phyloP scores from a whole-genome alignment of 2,888 invertebrate genomes.

The Nudaria mundana region DNA sequence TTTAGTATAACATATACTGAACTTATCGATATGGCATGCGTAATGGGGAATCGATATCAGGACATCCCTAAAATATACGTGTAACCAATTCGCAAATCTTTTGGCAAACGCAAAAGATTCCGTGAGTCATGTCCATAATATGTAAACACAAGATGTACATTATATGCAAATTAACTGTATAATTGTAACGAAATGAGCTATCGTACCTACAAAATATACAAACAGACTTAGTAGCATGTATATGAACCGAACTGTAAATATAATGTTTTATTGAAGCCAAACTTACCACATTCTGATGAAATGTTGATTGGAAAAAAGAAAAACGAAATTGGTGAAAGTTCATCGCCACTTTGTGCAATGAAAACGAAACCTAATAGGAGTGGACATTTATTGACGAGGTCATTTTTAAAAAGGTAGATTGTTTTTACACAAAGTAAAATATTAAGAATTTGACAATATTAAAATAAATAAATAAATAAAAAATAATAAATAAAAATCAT shows the following conservation, averaged over 20 bases:
- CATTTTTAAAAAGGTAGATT: neutral
- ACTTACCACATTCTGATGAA: slow-evolving; percentile 8
- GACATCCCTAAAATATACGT: neutral
- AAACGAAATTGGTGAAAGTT: neutral
- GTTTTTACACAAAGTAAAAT: too few relatives aligned
- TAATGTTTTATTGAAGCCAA: too few relatives aligned
- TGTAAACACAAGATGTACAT: slow-evolving; percentile 39
- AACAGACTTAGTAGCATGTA: slow-evolving; percentile 1
- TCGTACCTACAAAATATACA: slow-evolving; percentile 3
- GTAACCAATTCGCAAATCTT: neutral
- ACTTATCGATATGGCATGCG: neutral
- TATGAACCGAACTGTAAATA: neutral
- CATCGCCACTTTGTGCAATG: too few relatives aligned
- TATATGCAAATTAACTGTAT: slow-evolving; percentile 41
- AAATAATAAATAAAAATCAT: too few relatives aligned
- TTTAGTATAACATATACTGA: too few relatives aligned
- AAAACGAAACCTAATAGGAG: too few relatives aligned
- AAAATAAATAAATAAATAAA: too few relatives aligned
- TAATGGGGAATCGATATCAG: neutral
- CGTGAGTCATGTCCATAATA: slow-evolving; percentile 29
- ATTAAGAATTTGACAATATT: too few relatives aligned
- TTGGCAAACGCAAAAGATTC: slow-evolving; percentile 4
- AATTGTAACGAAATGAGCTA: slow-evolving; percentile 5
- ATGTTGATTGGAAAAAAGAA: neutral
- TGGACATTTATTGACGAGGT: neutral